Evolutionary conservation across 2,888 invertebrate species (phyloP).

Genomic region (Coremacera marginata): DNA sequence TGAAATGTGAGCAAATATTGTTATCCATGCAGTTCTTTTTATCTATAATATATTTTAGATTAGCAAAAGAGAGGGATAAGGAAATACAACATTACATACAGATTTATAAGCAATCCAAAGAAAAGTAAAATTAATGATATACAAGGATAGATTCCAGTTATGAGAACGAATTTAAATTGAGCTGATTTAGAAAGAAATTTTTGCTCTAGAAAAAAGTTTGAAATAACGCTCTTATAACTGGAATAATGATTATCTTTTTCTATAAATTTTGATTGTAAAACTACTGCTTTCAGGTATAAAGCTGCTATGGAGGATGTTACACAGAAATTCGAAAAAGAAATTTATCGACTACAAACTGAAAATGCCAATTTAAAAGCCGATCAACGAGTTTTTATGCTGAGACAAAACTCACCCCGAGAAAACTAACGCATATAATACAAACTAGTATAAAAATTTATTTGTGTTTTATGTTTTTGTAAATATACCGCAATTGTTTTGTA

Average conservation of each 20-base stretch:
- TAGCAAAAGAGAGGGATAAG: conserved; percentile 53
- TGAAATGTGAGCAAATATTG: conserved; percentile 52
- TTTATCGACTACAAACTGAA: conserved; percentile 72
- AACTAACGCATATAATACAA: conserved; percentile 34
- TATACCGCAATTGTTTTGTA: not conserved
- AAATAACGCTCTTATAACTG: not conserved
- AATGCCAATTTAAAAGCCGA: conserved; percentile 71
- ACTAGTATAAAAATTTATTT: conserved; percentile 54
- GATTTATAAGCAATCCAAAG: conserved; percentile 52
- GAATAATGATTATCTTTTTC: not conserved
- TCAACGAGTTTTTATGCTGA: conserved; percentile 57
- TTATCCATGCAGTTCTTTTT: not conserved
- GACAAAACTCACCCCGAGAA: not conserved
- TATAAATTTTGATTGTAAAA: not conserved
- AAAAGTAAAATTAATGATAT: no score
- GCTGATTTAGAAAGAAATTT: not conserved
- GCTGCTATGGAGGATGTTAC: conserved; percentile 75
- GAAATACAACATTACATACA: conserved; percentile 53
- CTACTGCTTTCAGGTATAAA: conserved; percentile 72
- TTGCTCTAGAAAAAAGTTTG: not conserved
- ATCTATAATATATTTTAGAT: conserved; percentile 31
- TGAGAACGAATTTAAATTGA: not conserved
- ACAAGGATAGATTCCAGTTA: not conserved
- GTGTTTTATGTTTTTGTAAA: conserved; percentile 31
- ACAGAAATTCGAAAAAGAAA: conserved; percentile 73